These are phyloP conservation scores for Thermophis baileyi DNA, from an alignment of 2,113 vertebrate genomes.

Conservation along the genomic window DNA sequence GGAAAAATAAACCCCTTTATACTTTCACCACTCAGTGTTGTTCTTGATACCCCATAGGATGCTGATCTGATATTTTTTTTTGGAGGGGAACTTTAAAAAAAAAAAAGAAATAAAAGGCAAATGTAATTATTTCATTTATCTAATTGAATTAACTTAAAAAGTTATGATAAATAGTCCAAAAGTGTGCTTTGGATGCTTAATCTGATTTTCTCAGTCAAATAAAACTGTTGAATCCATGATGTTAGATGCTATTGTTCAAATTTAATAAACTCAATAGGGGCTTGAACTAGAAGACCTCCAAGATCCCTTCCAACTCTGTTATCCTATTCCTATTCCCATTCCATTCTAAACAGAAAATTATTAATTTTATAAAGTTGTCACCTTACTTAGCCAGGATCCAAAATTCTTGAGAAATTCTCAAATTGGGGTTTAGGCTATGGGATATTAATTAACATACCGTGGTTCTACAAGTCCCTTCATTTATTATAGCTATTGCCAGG, in stretches of 20 bases:
- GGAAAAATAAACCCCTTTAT: slow-evolving; percentile 54
- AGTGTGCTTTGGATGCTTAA: slow-evolving; percentile 63
- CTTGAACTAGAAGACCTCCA: too few relatives aligned
- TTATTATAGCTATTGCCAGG: neutral
- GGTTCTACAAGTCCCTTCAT: neutral
- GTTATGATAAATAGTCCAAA: slow-evolving; percentile 68
- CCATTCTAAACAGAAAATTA: slow-evolving; percentile 16
- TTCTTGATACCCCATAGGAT: slow-evolving; percentile 73
- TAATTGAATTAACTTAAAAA: slow-evolving; percentile 76
- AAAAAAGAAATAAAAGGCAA: slow-evolving; percentile 78
- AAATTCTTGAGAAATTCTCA: neutral
- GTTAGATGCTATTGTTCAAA: slow-evolving; percentile 42
- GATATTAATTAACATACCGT: neutral
- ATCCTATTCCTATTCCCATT: too few relatives aligned
- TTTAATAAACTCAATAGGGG: slow-evolving; percentile 41
- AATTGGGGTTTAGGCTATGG: neutral
- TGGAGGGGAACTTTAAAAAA: slow-evolving; percentile 63
- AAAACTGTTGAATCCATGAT: slow-evolving; percentile 64
- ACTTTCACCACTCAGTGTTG: slow-evolving; percentile 66
- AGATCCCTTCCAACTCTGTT: too few relatives aligned
- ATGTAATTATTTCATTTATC: slow-evolving; percentile 81
- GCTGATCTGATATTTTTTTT: slow-evolving; percentile 70
- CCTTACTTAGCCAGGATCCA: neutral
- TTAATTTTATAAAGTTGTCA: slow-evolving; percentile 38
- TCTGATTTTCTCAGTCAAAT: slow-evolving; percentile 67